Percentiles rank a stretch among this genome's conserved stretches.
Evolutionary conservation across 2,888 invertebrate species (phyloP).

Genomic region (Cheilosia variabilis): DNA sequence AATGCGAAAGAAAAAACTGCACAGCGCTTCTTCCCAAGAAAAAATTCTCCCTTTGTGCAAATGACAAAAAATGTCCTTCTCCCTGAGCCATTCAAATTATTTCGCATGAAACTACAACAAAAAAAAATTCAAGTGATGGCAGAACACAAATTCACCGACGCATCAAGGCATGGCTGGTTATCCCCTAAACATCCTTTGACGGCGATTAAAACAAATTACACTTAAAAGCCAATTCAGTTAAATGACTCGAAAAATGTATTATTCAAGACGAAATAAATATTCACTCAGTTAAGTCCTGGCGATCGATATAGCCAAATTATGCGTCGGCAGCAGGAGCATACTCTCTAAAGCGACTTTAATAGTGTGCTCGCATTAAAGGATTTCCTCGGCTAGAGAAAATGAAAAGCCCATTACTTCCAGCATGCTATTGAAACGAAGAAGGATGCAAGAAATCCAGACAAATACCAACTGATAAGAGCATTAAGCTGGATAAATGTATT

Average conservation of each 20-base stretch:
- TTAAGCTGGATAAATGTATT: conserved; percentile 51
- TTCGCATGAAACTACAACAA: not conserved
- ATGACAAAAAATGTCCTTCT: conserved; percentile 1
- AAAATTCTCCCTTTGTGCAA: not conserved
- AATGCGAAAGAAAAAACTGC: not conserved
- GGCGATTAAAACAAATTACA: conserved; percentile 9
- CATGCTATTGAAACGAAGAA: conserved; percentile 29
- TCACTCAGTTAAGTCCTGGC: conserved; percentile 30
- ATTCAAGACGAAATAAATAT: conserved; percentile 50
- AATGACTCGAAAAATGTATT: conserved; percentile 57
- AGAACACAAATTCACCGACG: not conserved
- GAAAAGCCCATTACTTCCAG: conserved; percentile 58
- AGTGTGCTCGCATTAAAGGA: conserved; percentile 37
- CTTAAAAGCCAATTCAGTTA: conserved; percentile 48
- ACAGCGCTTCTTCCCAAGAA: not conserved
- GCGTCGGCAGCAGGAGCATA: not conserved
- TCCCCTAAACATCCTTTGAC: conserved; percentile 5
- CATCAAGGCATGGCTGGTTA: not conserved
- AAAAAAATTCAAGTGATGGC: not conserved
- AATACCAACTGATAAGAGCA: conserved; percentile 54
- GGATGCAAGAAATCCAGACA: conserved; percentile 35
- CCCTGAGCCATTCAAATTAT: not conserved
- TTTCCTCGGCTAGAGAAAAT: conserved; percentile 32
- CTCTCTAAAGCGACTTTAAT: conserved; percentile 32
- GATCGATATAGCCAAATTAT: conserved; percentile 39